Evolutionary conservation across 2,888 invertebrate genomes (phyloP).

Genomic region (Salticus scenicus): DNA sequence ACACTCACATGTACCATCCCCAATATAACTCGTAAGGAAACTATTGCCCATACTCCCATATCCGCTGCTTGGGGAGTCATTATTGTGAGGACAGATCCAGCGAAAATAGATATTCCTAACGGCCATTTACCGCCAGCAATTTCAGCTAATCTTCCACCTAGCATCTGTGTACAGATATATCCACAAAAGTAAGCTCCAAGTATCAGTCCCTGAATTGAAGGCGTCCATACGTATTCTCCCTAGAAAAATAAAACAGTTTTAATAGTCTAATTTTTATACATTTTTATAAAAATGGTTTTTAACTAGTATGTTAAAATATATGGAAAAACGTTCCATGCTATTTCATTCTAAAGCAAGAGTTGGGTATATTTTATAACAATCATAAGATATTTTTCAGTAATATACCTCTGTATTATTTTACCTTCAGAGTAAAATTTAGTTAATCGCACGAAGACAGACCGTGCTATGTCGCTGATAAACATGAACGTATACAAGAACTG

Average conservation of each 20-base stretch:
- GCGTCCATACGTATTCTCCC: constrained; percentile 57
- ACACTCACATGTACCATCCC: constrained; percentile 65
- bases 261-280: not conserved
- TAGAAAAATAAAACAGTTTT: not conserved
- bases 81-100: constrained; percentile 40
- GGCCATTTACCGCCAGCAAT: constrained; percentile 47
- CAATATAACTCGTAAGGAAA: constrained; percentile 33
- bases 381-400: too few relatives aligned
- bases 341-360: not conserved
- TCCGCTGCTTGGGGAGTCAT: constrained; percentile 55
- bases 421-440: too few relatives aligned
- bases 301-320: not conserved
- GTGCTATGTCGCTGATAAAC: too few relatives aligned
- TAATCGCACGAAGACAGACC: too few relatives aligned
- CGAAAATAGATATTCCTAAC: constrained; percentile 44
- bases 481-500: too few relatives aligned
- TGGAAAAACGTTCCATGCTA: not conserved
- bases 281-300: not conserved
- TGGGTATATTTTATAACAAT: too few relatives aligned
- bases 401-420: too few relatives aligned
- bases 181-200: constrained; percentile 62
- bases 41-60: constrained; percentile 32
- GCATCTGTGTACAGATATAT: constrained; percentile 52
- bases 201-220: constrained; percentile 53
- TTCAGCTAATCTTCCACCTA: constrained; percentile 44